These are phyloP conservation scores for Tenthredo livida DNA, from an alignment of 2,888 invertebrate species.

Conservation along the genomic window DNA sequence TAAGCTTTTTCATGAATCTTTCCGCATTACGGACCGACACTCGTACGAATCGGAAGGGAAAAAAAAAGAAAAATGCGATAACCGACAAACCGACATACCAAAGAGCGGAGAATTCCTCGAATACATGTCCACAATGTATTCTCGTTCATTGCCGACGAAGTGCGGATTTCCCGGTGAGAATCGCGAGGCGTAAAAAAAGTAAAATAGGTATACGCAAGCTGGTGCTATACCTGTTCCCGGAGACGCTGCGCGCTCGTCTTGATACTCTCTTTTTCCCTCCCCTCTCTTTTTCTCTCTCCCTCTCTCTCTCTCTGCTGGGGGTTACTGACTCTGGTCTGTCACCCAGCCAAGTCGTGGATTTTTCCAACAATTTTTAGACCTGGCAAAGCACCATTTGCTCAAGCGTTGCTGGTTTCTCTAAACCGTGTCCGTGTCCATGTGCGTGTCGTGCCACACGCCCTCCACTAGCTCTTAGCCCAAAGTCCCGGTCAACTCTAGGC, in stretches of 20 bases:
- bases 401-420: slow-evolving; percentile 34
- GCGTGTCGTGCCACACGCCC: not conserved
- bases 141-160: slow-evolving; percentile 1
- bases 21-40: not conserved
- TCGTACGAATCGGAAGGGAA: not conserved
- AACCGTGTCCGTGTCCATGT: not conserved
- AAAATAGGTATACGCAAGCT: not conserved
- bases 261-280: slow-evolving; percentile 4
- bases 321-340: slow-evolving; percentile 54
- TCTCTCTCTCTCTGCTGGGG: slow-evolving; percentile 43
- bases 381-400: slow-evolving; percentile 54
- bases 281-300: not conserved
- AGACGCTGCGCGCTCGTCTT: not conserved
- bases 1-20: not conserved
- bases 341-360: slow-evolving; percentile 53
- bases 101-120: not conserved
- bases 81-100: not conserved
- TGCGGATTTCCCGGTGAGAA: slow-evolving; percentile 48
- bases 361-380: slow-evolving; percentile 56
- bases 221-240: slow-evolving; percentile 40
- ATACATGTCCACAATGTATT: not conserved
- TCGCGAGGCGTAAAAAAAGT: not conserved
- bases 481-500: slow-evolving; percentile 8
- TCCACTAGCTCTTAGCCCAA: not conserved
- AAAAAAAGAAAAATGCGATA: not conserved